Conservation (phyloP, 2,797 vertebrate genomes). For the Helicolenus hilgendorfi region DNA sequence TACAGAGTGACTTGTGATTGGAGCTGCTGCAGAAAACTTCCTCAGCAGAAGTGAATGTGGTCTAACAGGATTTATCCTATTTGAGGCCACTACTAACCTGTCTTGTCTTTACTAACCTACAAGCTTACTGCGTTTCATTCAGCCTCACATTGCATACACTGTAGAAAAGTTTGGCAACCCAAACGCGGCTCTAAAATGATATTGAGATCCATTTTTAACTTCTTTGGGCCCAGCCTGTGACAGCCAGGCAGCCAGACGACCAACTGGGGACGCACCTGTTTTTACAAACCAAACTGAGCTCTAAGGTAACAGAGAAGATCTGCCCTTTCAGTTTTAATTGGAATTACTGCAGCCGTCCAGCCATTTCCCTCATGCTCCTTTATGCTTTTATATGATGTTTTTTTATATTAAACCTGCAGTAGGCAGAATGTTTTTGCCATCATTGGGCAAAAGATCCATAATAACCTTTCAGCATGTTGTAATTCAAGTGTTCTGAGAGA, state of each 20-base stretch:
- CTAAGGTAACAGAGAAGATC: slow-evolving; percentile 33
- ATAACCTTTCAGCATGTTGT: too few species aligned
- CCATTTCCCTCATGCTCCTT: background rate
- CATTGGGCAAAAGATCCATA: too few species aligned
- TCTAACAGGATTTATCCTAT: slow-evolving; percentile 22
- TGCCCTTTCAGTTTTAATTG: slow-evolving; percentile 44
- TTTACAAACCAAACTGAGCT: slow-evolving; percentile 44
- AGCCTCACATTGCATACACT: slow-evolving; percentile 18
- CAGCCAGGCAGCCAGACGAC: slow-evolving; percentile 33
- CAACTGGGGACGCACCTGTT: slow-evolving; percentile 40
- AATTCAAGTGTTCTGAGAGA: too few species aligned
- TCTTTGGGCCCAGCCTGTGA: slow-evolving; percentile 37
- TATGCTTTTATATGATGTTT: background rate
- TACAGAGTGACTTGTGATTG: background rate
- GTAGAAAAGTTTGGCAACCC: slow-evolving; percentile 20
- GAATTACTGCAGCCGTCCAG: slow-evolving; percentile 21
- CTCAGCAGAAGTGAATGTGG: background rate
- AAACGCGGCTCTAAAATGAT: slow-evolving; percentile 36
- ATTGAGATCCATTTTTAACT: slow-evolving; percentile 58
- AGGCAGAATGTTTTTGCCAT: too few species aligned
- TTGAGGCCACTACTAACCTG: slow-evolving; percentile 20
- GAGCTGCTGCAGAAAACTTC: background rate
- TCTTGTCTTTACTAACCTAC: slow-evolving; percentile 13
- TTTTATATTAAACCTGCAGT: background rate
- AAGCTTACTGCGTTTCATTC: slow-evolving; percentile 24